Evolutionary conservation across 2,113 vertebrate species (phyloP).

Genomic region (Zosterops hypoxanthus): DNA sequence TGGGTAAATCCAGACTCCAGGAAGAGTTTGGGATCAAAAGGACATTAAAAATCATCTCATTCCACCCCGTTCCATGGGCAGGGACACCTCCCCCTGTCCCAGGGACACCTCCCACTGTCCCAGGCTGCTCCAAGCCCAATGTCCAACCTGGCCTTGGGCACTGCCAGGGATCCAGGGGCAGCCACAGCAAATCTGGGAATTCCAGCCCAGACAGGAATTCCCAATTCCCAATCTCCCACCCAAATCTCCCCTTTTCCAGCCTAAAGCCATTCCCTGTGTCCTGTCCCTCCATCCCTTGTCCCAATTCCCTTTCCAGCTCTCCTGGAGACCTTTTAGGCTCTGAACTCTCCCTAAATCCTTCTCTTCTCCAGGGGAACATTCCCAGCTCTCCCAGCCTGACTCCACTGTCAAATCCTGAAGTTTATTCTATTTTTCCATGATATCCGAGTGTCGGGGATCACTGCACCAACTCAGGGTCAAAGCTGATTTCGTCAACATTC

Average conservation of each 20-base stretch:
- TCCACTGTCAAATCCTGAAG: not conserved
- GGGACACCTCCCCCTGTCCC: not conserved
- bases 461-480: not conserved
- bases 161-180: not conserved
- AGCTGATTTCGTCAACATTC: not conserved
- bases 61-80: not conserved
- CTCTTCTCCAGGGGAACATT: not conserved
- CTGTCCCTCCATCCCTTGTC: not conserved
- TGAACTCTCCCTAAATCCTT: not conserved
- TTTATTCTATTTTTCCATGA: not conserved
- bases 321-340: not conserved
- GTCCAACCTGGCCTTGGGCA: not conserved
- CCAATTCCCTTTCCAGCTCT: not conserved
- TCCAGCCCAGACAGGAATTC: not conserved
- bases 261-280: not conserved
- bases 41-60: not conserved
- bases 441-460: not conserved
- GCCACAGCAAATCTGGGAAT: not conserved
- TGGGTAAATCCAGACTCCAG: not conserved
- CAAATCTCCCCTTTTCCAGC: not conserved
- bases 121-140: no score
- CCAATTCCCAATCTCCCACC: not conserved
- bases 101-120: not conserved
- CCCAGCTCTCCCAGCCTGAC: not conserved
- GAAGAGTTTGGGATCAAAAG: not conserved